Base-by-base conservation (phyloP, 2,888 invertebrate genomes). In the Plagodis dolabraria region DNA sequence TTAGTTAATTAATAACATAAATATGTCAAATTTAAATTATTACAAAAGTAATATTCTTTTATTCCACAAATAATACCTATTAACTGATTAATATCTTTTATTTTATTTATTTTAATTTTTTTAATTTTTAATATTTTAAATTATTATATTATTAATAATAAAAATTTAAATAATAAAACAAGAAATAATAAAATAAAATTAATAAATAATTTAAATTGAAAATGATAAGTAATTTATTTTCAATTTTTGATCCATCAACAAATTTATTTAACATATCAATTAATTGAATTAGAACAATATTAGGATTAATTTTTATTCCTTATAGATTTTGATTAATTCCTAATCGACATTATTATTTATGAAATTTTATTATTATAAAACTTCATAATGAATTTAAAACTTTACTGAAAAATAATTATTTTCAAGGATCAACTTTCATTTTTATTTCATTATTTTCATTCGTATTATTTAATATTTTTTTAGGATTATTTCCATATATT, bases 401-500 rank as follows among this genome's bases (percentile, higher is more conserved):
- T n/a, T 71, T 94, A 75, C 68, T 94, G 82, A 85, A 76, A 57
- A 83, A 83, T 71, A 83, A 86, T 63, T 82, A 82, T 33, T 83
- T 82, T 75, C 85, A 87, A 77, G 93, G 94, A 71, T 89, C 87
- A 71, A 89, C 93, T 34, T 86, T 94, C 72, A 92, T 94, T 76
- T 94, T 95, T 85, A 89, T 94, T 72, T 86, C 92, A 0, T 74
- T 95, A 81, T 95, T 95, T 82, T 77, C 86, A 45, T 86, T 94
- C 78, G 90, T 96, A 84, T 70, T 95, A 84, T 89, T 94, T 82
- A 95, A 94, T 92, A 96, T 96, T 91, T 94, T 95, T 73, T 79
- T 95, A 90, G 95, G 95, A 0, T 77, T 96, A 89, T 94, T 95
- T 4, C 95, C 96, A 0, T 96, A 95, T 89, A 94, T 96, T 87